These are phyloP conservation scores for Scolopax rusticola DNA, from an alignment of 2,797 vertebrate species.

Conservation along the genomic window DNA sequence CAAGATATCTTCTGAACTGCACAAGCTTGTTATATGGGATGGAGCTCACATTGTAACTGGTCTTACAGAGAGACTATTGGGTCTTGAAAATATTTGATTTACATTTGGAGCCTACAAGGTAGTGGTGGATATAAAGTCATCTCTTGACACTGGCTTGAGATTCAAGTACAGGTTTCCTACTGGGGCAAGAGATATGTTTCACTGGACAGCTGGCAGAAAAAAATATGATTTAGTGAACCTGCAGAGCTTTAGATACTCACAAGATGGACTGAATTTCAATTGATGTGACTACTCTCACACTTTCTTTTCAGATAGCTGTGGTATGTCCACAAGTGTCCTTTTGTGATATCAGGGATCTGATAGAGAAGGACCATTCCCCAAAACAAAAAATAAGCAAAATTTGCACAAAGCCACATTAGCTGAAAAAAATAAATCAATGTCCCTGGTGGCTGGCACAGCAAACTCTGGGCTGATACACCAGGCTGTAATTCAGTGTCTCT, in stretches of 20 bases:
- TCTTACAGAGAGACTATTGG: not conserved
- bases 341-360: not conserved
- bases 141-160: not conserved
- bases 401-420: not conserved
- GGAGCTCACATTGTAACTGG: not conserved
- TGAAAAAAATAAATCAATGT: not conserved
- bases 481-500: slow-evolving; percentile 24
- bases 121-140: not conserved
- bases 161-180: not conserved
- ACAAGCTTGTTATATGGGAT: not conserved
- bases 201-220: not conserved
- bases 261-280: not conserved
- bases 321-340: not conserved
- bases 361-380: not conserved
- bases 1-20: not conserved
- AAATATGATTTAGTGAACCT: not conserved
- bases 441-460: not conserved
- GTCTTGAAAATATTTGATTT: not conserved
- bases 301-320: not conserved
- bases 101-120: not conserved
- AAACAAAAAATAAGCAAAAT: not conserved
- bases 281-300: not conserved
- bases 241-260: not conserved
- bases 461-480: not conserved
- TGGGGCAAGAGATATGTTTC: not conserved